These are phyloP conservation scores for Eurystomus glaucurus DNA, from an alignment of 2,797 vertebrate species.

Conservation along the genomic window DNA sequence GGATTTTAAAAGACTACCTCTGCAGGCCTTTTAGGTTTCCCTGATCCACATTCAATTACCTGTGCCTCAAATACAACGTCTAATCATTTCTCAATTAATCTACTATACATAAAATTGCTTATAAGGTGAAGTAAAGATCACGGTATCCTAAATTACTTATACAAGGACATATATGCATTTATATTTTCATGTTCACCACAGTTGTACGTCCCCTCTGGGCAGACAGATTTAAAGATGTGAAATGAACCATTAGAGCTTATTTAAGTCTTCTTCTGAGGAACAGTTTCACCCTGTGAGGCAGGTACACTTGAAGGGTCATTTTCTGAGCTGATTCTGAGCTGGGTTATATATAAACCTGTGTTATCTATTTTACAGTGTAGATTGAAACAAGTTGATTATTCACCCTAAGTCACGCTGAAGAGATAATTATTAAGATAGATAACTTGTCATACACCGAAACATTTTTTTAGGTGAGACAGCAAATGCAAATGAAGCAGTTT, in stretches of 20 bases:
- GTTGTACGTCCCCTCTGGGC: background rate
- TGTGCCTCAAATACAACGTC: background rate
- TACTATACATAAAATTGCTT: background rate
- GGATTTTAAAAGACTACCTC: background rate
- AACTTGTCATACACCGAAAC: background rate
- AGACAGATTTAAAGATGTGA: background rate
- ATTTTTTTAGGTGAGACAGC: background rate
- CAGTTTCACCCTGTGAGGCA: background rate
- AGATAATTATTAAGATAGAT: slow-evolving; percentile 18
- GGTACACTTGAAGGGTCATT: background rate
- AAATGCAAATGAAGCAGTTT: slow-evolving; percentile 5
- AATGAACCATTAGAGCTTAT: slow-evolving; percentile 3
- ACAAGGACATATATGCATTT: background rate
- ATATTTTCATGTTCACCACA: background rate
- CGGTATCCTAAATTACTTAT: background rate
- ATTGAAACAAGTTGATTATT: background rate
- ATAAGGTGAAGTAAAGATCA: background rate
- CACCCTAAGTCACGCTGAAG: background rate
- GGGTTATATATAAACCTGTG: background rate
- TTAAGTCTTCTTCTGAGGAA: background rate
- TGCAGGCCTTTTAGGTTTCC: background rate
- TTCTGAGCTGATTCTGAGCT: background rate
- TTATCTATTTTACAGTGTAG: background rate
- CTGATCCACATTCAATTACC: background rate
- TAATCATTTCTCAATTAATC: background rate